Evolutionary conservation across 2,113 vertebrate genomes (phyloP).

Genomic region (Orientallactaga bullata): DNA sequence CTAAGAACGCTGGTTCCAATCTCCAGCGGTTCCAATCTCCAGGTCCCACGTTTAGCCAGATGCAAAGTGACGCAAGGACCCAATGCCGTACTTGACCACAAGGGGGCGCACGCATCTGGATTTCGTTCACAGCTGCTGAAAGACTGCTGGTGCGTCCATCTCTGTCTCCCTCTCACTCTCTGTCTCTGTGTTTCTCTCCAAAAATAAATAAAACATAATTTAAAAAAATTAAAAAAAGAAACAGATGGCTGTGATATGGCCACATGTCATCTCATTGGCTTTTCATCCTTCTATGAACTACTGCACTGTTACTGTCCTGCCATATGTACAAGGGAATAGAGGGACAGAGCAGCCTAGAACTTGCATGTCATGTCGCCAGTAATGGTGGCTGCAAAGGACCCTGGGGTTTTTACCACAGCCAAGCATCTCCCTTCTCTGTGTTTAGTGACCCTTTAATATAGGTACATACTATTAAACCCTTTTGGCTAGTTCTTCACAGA

Average conservation of each 20-base stretch:
- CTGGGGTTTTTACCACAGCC: background rate
- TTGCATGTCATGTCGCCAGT: background rate
- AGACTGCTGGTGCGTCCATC: too few relatives aligned
- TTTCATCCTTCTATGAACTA: slow-evolving; percentile 47
- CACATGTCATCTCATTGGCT: background rate
- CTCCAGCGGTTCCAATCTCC: too few relatives aligned
- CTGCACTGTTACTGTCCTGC: background rate
- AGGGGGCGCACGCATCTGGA: too few relatives aligned
- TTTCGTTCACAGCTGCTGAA: too few relatives aligned
- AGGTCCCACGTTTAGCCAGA: too few relatives aligned
- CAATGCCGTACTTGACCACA: too few relatives aligned
- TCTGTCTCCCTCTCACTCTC: too few relatives aligned
- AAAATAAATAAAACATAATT: too few relatives aligned
- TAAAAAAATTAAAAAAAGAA: too few relatives aligned
- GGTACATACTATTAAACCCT: background rate
- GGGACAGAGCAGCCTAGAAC: background rate
- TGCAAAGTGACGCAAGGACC: too few relatives aligned
- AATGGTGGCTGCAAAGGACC: background rate
- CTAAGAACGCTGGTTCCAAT: too few relatives aligned
- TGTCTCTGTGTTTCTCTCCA: too few relatives aligned
- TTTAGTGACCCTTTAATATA: background rate
- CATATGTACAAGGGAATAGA: slow-evolving; percentile 1
- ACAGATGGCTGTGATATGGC: background rate
- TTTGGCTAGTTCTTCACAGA: background rate
- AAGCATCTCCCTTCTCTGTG: background rate